Evolutionary conservation across 2,113 vertebrate genomes (phyloP).

Genomic region (Labeo rohita): DNA sequence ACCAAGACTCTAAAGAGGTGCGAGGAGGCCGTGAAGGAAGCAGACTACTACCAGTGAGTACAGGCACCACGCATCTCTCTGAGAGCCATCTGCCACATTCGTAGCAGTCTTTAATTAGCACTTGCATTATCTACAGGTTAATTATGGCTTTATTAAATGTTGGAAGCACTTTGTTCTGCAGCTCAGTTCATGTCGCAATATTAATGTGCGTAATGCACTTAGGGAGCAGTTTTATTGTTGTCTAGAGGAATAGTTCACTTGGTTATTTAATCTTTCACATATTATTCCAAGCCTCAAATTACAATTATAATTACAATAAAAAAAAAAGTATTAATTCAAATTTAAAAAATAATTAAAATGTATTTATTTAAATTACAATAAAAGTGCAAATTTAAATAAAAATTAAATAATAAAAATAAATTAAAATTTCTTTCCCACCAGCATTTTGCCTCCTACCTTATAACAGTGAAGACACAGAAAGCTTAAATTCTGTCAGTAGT

Average conservation of each 20-base stretch:
- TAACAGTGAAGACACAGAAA: not conserved
- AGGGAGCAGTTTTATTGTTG: not conserved
- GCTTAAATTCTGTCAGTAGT: not conserved
- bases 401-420: not conserved
- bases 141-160: slow-evolving; percentile 63
- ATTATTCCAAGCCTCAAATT: not conserved
- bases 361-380: not conserved
- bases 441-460: not conserved
- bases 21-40: slow-evolving; percentile 96
- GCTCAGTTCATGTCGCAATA: not conserved
- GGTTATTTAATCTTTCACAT: not conserved
- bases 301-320: not conserved
- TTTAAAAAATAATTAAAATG: not conserved
- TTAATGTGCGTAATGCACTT: slow-evolving; percentile 11
- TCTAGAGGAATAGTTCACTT: not conserved
- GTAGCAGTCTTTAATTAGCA: slow-evolving; percentile 46
- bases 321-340: not conserved
- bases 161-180: slow-evolving; percentile 9
- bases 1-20: slow-evolving; percentile 94
- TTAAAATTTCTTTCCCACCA: not conserved
- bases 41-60: slow-evolving; percentile 97
- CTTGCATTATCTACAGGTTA: slow-evolving; percentile 56
- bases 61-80: not conserved
- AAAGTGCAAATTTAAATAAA: not conserved
- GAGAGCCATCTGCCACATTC: slow-evolving; percentile 54